Base-by-base conservation (phyloP, 2,888 invertebrate species). In the Sphaerophoria taeniata region DNA sequence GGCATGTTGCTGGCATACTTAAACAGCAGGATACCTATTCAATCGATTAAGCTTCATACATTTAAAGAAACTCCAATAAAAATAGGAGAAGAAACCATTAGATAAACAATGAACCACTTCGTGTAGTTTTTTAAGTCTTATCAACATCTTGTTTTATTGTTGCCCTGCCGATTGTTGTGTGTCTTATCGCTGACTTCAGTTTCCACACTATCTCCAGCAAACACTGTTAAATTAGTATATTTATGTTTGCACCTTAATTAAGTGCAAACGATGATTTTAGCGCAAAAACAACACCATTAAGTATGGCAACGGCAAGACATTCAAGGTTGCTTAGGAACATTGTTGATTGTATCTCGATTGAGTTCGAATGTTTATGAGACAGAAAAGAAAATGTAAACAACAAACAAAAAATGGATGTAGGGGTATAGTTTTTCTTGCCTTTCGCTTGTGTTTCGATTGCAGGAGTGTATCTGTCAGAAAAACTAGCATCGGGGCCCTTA, bases 261-360 rank as follows among this genome's bases (percentile, higher is more conserved):
- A 79, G 74, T 79, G 78, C 70, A 78, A 74, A 71, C 49, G 55
- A 72, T 72, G 39, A 12, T 70, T 6, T 49, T 47, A 74, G 39
- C 53, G 47, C 58, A 82, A 76, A 58, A 49, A 49, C 67, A 36
- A 11, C 60, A 36, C 67, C 72, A 82, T 61, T 69, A 77, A 69
- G 43, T 81, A 61, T 82, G 43, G 60, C 60, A 73, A 69, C 69
- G 61, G 49, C 39, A 24, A 24, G 24, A 24, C 47, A 67, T 60
- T 79, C 78, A 79, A 79, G 79, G 79, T 78, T 67, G 69, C 69
- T 39, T 24, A 24, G 24, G 56, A 33, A 61, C 36, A 73, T 34
- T 49, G 39, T 51, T 71, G 79, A 75, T 84, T 74, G 74, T 79
- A 71, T 75, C 79, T 75, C 78, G 83, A 84, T 84, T 74, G 74